A percentile compares a stretch with the other conserved stretches of the same genome.
Evolutionary conservation across 2,888 invertebrate species (phyloP).

Genomic region (Lamellibrachia columna): DNA sequence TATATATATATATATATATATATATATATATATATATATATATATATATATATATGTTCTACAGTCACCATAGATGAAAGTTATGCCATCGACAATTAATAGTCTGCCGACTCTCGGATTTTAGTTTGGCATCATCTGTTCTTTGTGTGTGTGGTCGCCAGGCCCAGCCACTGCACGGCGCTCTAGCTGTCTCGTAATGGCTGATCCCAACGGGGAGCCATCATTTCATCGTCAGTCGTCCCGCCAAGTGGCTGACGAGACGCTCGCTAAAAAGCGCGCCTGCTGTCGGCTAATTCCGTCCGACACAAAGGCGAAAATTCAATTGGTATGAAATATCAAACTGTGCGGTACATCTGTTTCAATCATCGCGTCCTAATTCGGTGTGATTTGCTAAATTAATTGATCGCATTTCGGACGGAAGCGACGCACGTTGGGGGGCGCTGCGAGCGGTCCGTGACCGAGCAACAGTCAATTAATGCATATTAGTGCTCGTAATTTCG

Average conservation of each 20-base stretch:
- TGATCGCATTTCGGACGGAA: background rate
- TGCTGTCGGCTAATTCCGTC: background rate
- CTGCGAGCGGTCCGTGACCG: background rate
- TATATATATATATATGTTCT: background rate
- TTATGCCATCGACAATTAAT: background rate
- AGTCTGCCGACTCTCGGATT: background rate
- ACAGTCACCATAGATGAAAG: background rate
- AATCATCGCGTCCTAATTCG: slow-evolving; percentile 11
- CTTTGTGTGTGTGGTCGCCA: background rate
- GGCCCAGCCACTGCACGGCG: background rate
- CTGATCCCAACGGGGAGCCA: background rate
- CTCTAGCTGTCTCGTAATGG: background rate
- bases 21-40: too few relatives aligned
- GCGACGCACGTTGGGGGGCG: slow-evolving; percentile 1
- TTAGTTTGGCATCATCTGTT: background rate
- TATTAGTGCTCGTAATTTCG: slow-evolving; percentile 9
- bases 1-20: too few relatives aligned
- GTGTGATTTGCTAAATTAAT: slow-evolving; percentile 16
- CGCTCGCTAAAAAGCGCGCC: background rate
- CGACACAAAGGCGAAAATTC: slow-evolving; percentile 16
- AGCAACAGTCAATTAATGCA: background rate
- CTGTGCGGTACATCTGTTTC: slow-evolving; percentile 6
- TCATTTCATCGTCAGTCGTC: background rate
- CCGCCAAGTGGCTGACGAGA: background rate
- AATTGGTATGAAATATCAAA: slow-evolving; percentile 16